These are phyloP conservation scores for Micromesistius poutassou DNA, from an alignment of 2,797 vertebrate species.

Conservation along the genomic window DNA sequence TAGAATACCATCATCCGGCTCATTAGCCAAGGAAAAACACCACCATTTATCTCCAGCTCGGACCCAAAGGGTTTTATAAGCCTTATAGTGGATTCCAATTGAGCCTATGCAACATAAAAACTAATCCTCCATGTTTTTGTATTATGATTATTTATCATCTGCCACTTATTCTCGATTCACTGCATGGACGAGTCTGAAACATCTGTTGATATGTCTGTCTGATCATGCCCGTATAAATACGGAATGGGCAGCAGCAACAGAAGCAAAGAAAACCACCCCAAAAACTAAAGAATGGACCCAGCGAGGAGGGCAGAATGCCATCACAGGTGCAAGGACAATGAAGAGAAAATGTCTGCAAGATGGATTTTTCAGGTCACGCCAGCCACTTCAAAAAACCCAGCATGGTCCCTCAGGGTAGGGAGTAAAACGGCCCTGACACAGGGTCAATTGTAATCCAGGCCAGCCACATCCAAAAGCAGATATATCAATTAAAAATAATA, in stretches of 20 bases:
- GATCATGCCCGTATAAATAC: background rate
- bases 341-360: conserved; percentile 42
- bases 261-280: background rate
- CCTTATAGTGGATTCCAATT: background rate
- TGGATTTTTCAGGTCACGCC: conserved; percentile 64
- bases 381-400: conserved; percentile 61
- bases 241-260: background rate
- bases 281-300: conserved; percentile 25
- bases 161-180: conserved; percentile 38
- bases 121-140: background rate
- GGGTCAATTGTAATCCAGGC: conserved; percentile 76
- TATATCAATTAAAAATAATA: conserved; percentile 82
- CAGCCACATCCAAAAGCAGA: conserved; percentile 71
- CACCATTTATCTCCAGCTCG: conserved; percentile 44
- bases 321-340: conserved; percentile 60
- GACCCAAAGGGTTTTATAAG: background rate
- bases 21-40: conserved; percentile 62
- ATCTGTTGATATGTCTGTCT: background rate
- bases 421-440: conserved; percentile 65
- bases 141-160: conserved; percentile 59
- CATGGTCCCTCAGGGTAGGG: conserved; percentile 47
- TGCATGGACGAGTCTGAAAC: background rate
- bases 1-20: conserved; percentile 63
- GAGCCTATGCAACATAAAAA: background rate
- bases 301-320: conserved; percentile 39